These are phyloP conservation scores for Allygus modestus DNA, from an alignment of 2,888 invertebrate species.

Conservation along the genomic window DNA sequence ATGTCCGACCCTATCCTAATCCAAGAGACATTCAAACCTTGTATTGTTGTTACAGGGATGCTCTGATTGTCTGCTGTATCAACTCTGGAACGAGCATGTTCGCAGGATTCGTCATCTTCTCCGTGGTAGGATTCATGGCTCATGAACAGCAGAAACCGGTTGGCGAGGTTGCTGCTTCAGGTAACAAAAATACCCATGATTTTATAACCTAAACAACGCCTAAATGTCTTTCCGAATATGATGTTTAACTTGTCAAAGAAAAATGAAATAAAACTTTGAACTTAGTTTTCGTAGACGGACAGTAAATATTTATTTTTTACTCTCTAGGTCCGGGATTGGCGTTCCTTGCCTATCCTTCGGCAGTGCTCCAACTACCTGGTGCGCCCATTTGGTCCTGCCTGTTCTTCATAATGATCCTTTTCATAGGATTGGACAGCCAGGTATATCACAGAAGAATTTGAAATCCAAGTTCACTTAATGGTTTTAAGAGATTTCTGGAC, in stretches of 20 bases:
- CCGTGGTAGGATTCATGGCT: slow-evolving; percentile 96
- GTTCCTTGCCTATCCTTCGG: slow-evolving; percentile 95
- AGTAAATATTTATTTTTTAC: neutral
- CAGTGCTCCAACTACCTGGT: slow-evolving; percentile 93
- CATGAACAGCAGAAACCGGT: slow-evolving; percentile 95
- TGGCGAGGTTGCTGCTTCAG: slow-evolving; percentile 95
- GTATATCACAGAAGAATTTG: slow-evolving; percentile 71
- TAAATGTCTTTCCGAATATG: too few relatives aligned
- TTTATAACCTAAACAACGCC: neutral
- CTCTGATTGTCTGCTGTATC: slow-evolving; percentile 91
- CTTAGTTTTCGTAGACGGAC: too few relatives aligned
- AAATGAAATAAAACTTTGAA: too few relatives aligned
- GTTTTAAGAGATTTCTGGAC: neutral
- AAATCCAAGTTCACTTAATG: too few relatives aligned
- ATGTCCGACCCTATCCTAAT: too few relatives aligned
- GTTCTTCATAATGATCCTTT: slow-evolving; percentile 95
- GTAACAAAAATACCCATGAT: slow-evolving; percentile 75
- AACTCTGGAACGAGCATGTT: slow-evolving; percentile 97
- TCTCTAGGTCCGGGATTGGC: slow-evolving; percentile 90
- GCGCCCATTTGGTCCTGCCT: slow-evolving; percentile 94
- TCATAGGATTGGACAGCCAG: slow-evolving; percentile 93
- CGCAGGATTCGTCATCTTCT: slow-evolving; percentile 96
- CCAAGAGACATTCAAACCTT: too few relatives aligned
- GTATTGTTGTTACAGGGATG: slow-evolving; percentile 81
- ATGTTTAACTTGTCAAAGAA: too few relatives aligned